Base-by-base conservation (phyloP, 2,888 invertebrate genomes). In the Rhamphomyia laevipes region DNA sequence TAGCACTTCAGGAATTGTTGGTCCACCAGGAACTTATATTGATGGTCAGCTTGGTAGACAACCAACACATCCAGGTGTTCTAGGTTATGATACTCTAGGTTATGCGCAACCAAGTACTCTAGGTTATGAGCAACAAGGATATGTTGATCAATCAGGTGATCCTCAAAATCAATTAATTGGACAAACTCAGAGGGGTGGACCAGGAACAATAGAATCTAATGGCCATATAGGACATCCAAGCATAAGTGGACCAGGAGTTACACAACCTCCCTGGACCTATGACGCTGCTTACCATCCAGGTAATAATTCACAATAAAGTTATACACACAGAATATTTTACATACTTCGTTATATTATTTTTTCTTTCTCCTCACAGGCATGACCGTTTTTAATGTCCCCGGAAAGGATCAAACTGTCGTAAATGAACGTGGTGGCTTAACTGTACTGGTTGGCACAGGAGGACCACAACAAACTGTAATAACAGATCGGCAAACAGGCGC, bases 381-480 rank as follows among this genome's bases (percentile, higher is more conserved):
- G 44, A 31, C 45, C 47, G 2, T 50, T 50, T 27, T 40, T 47
- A 17, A 17, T 50, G 13, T 47, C 50, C 53, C 53, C 1, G 53
- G 52, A 13, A 38, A 44, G 18, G 55, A 55, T 38, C 53, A 52
- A 21, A 50, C 51, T 15, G 45, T 55, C 1, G 37, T 54, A 2
- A 50, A 51, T 17, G 54, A 54, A 27, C 13, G 23, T 11, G 54
- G 53, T 18, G 54, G 57, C 2, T 45, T 57, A 2, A 56, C 57
- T 11, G 56, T 57, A 16, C 33, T 57, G 35, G 56, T 57, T 33
- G 57, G 57, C n/a, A 55, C 57, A 3, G 57, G 55, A 11, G 57
- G 57, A 10, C 55, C 57, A 10, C 51, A 49, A 11, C 57, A 57
- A 53, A 57, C 57, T 15, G 51, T 57, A 17, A 49, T 53, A 21